A percentile compares a stretch with the other conserved stretches of the same genome.
Conservation (phyloP, 2,888 invertebrate genomes). For the Acanthosepion pharaonis region DNA sequence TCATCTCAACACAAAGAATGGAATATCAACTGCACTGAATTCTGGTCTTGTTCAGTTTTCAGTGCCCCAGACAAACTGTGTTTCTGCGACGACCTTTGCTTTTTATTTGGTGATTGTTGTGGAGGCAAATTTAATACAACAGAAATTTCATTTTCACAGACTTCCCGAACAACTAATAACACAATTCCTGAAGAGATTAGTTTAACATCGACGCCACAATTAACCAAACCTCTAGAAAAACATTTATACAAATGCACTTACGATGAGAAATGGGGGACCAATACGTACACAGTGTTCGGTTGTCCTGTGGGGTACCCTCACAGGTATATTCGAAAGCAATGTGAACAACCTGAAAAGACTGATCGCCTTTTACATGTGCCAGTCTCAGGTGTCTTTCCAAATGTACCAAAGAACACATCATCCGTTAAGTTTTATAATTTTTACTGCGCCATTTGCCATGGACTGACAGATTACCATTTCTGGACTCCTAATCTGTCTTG, state of each 20-base stretch:
- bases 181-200: neutral
- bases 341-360: neutral
- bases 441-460: neutral
- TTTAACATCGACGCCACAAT: neutral
- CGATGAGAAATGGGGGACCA: neutral
- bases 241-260: neutral
- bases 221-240: neutral
- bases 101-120: neutral
- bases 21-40: neutral
- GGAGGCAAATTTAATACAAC: neutral
- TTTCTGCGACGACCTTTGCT: conserved; percentile 9
- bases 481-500: neutral
- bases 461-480: neutral
- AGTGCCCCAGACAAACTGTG: neutral
- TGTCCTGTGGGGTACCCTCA: neutral
- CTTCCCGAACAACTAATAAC: neutral
- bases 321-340: neutral
- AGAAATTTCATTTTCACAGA: neutral
- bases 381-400: neutral
- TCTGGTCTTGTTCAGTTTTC: neutral
- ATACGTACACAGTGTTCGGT: neutral
- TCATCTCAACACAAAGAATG: neutral
- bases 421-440: neutral
- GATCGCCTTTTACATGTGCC: neutral
- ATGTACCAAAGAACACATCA: neutral